These are phyloP conservation scores for Corythornis madagascariensis DNA, from an alignment of 2,113 vertebrate genomes.

Conservation along the genomic window DNA sequence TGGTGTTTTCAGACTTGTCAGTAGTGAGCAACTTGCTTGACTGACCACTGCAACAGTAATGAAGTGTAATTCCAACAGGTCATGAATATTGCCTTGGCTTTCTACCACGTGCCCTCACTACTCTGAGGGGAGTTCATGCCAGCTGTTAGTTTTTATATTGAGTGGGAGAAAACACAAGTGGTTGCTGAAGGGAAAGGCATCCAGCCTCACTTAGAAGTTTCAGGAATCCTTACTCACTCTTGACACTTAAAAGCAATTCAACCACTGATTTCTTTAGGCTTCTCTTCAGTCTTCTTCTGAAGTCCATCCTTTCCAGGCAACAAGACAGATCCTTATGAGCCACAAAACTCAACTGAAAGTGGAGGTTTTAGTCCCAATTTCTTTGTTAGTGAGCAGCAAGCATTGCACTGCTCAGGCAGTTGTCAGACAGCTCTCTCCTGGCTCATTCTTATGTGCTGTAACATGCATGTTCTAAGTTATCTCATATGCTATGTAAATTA, in stretches of 20 bases:
- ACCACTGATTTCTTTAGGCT: neutral
- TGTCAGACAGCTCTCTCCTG: neutral
- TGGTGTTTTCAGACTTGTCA: neutral
- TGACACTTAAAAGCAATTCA: neutral
- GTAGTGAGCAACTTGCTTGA: neutral
- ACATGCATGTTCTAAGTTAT: neutral
- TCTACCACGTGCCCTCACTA: neutral
- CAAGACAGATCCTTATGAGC: neutral
- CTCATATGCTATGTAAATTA: neutral
- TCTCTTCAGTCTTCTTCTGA: neutral
- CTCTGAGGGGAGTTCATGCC: neutral
- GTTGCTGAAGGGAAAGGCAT: neutral
- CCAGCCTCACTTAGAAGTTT: neutral
- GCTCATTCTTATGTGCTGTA: neutral
- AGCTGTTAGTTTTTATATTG: neutral
- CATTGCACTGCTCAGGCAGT: accelerated
- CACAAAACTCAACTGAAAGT: neutral
- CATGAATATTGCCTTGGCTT: neutral
- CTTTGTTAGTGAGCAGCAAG: neutral
- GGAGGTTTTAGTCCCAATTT: neutral
- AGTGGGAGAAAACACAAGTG: neutral
- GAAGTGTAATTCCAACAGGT: too few species aligned
- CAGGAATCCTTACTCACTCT: neutral
- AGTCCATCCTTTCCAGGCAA: neutral
- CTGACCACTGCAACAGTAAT: too few species aligned